phyloP scores from a whole-genome alignment of 2,113 vertebrate species.

The Dipodomys ordii region DNA sequence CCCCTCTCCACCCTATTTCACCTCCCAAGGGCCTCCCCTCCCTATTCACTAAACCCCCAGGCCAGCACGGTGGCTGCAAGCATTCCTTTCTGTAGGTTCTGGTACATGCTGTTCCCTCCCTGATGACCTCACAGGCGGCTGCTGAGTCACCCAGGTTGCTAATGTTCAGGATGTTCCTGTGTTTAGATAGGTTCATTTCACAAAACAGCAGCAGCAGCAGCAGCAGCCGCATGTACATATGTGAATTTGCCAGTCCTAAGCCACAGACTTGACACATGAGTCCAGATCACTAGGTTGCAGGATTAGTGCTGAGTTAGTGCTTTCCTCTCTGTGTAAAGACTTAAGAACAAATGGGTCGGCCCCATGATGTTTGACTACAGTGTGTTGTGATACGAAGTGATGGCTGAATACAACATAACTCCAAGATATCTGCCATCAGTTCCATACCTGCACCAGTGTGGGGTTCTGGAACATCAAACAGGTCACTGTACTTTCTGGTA shows the following conservation, averaged over 20 bases:
- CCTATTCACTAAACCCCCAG: background rate
- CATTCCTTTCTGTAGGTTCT: slow-evolving; percentile 19
- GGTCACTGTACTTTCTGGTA: no score
- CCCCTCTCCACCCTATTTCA: background rate
- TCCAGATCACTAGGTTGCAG: background rate
- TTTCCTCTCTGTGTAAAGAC: background rate
- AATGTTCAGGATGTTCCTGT: background rate
- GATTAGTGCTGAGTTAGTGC: background rate
- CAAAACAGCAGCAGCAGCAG: background rate
- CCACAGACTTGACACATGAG: background rate
- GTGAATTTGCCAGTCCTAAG: background rate
- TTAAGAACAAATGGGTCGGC: background rate
- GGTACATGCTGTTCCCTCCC: slow-evolving; percentile 46
- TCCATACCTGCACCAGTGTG: background rate
- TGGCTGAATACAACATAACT: background rate
- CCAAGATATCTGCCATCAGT: background rate
- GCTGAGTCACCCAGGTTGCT: slow-evolving; percentile 47
- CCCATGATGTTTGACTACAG: background rate
- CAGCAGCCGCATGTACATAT: no score
- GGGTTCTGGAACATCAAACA: no score
- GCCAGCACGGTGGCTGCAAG: background rate
- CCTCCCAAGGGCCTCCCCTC: background rate
- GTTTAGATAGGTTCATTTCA: background rate
- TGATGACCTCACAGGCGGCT: background rate
- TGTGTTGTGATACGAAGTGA: slow-evolving; percentile 1